phyloP scores from a whole-genome alignment of 2,113 vertebrate genomes.

The Pelusios castaneus region DNA sequence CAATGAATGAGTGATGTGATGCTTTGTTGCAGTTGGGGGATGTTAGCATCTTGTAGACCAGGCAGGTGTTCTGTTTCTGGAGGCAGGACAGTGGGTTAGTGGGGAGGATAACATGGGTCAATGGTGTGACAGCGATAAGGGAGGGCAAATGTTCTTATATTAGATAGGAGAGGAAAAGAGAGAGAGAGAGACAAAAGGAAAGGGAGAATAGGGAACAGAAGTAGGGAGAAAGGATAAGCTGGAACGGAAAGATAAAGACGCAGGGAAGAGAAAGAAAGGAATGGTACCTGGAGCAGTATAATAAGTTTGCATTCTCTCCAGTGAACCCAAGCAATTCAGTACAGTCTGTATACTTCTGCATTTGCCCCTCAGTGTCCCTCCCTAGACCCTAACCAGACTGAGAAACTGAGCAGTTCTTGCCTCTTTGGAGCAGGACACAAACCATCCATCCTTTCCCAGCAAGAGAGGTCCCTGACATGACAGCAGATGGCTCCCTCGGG shows the following conservation, averaged over 20 bases:
- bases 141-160: background rate
- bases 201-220: background rate
- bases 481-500: background rate
- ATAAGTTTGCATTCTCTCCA: too few relatives aligned
- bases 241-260: background rate
- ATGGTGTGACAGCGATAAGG: background rate
- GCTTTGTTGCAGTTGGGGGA: too few relatives aligned
- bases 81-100: background rate
- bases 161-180: background rate
- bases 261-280: background rate
- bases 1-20: too few relatives aligned
- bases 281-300: background rate
- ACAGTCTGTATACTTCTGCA: too few relatives aligned
- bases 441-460: background rate
- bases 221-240: background rate
- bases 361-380: background rate
- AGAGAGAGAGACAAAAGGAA: background rate
- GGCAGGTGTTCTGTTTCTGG: background rate
- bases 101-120: background rate
- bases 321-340: too few relatives aligned
- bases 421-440: background rate
- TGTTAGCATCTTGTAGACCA: background rate
- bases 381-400: background rate
- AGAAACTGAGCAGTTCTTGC: background rate
- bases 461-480: background rate